Percentiles rank a stretch among this genome's conserved stretches.
Conservation (phyloP, 2,888 invertebrate genomes). For the Drosophila ustulata region DNA sequence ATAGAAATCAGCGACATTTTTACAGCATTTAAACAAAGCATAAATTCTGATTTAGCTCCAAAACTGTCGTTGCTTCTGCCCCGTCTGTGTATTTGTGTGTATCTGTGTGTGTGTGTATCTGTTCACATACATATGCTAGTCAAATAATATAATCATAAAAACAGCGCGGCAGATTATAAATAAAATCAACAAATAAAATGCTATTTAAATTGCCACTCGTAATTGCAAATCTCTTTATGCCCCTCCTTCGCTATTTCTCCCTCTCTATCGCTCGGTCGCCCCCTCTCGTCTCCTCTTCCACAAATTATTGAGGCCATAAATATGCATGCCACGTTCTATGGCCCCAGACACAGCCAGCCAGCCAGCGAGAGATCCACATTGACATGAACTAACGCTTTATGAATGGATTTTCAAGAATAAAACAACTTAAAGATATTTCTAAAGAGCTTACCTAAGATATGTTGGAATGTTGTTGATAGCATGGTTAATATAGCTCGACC, state of each 20-base stretch:
- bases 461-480: slow-evolving; percentile 49
- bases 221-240: slow-evolving; percentile 61
- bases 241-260: slow-evolving; percentile 1
- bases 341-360: not conserved
- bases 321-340: slow-evolving; percentile 45
- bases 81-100: not conserved
- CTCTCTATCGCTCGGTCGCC: not conserved
- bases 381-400: slow-evolving; percentile 23
- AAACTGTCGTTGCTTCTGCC: slow-evolving; percentile 65
- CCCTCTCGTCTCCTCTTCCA: not conserved
- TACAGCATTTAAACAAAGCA: slow-evolving; percentile 83
- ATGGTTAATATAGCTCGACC: slow-evolving; percentile 12
- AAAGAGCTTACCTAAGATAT: slow-evolving; percentile 34
- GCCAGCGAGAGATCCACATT: slow-evolving; percentile 26
- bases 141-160: slow-evolving; percentile 57
- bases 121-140: slow-evolving; percentile 56
- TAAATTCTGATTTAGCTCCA: slow-evolving; percentile 80
- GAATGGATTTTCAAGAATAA: slow-evolving; percentile 30
- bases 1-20: slow-evolving; percentile 82
- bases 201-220: slow-evolving; percentile 73
- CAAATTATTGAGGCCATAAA: slow-evolving; percentile 66
- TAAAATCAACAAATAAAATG: slow-evolving; percentile 72
- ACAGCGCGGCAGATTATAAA: slow-evolving; percentile 63
- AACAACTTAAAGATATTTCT: slow-evolving; percentile 22
- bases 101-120: slow-evolving; percentile 18